Conservation (phyloP, 2,113 vertebrate species). For the Turnix velox region DNA sequence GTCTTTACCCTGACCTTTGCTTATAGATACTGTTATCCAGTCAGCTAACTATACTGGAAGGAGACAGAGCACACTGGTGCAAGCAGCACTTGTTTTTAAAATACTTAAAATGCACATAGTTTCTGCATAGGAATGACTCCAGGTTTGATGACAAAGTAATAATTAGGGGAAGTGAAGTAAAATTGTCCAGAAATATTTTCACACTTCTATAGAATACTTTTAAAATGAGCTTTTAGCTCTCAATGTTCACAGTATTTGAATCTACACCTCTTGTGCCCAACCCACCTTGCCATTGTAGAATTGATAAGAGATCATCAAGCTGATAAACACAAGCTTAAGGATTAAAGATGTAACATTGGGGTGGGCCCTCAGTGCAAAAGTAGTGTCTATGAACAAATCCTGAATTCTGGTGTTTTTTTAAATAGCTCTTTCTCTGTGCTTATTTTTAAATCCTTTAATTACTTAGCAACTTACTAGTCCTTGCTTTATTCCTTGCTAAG, state of each 20-base stretch:
- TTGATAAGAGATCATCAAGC: constrained; percentile 7
- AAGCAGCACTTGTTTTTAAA: neutral
- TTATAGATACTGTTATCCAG: neutral
- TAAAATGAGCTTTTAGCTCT: neutral
- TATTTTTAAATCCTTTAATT: neutral
- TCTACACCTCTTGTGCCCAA: neutral
- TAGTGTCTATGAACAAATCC: neutral
- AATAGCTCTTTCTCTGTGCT: neutral
- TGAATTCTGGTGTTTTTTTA: neutral
- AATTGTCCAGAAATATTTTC: neutral
- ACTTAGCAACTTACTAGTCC: neutral
- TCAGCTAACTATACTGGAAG: neutral
- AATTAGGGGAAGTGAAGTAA: accelerated
- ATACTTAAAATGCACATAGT: neutral
- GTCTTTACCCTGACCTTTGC: constrained; percentile 9
- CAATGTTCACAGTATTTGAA: neutral
- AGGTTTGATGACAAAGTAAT: neutral
- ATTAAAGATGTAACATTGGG: neutral
- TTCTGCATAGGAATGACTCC: neutral
- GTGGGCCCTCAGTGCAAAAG: neutral
- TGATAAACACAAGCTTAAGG: neutral
- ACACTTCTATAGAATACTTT: neutral
- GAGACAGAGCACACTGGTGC: neutral
- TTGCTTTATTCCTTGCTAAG: neutral
- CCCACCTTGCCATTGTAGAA: neutral